Conservation (phyloP, 2,888 invertebrate species). For the Adela reaumurella region DNA sequence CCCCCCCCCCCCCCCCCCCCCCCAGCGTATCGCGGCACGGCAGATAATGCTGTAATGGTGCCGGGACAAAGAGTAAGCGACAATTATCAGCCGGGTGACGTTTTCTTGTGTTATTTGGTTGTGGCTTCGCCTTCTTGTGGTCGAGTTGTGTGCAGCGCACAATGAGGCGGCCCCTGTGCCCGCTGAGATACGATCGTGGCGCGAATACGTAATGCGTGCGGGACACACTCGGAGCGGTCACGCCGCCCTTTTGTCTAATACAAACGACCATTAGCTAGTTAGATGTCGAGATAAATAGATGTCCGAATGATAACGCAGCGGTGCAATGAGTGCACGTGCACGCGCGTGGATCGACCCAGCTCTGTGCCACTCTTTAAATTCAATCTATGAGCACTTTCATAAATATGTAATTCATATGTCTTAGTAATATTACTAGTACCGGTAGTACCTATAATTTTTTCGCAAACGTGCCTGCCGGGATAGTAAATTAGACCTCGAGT, state of each 20-base stretch:
- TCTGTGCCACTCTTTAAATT: no score
- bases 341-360: no score
- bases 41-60: slow-evolving; percentile 33
- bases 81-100: slow-evolving; percentile 47
- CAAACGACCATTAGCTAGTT: neutral
- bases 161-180: slow-evolving; percentile 6
- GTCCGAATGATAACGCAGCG: neutral
- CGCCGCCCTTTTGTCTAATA: neutral
- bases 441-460: no score
- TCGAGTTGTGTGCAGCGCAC: slow-evolving; percentile 4
- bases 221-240: neutral
- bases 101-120: slow-evolving; percentile 10
- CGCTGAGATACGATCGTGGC: slow-evolving; percentile 31
- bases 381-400: no score
- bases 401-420: no score
- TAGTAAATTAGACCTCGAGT: no score
- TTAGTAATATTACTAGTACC: no score
- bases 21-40: slow-evolving; percentile 43
- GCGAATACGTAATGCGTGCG: slow-evolving; percentile 40
- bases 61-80: slow-evolving; percentile 25
- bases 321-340: no score
- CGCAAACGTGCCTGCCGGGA: no score
- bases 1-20: neutral
- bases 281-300: neutral
- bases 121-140: neutral